Evolutionary conservation across 2,888 invertebrate genomes (phyloP), one percentile per base, ranked within the genome.

Genomic region (Machimus rusticus): DNA sequence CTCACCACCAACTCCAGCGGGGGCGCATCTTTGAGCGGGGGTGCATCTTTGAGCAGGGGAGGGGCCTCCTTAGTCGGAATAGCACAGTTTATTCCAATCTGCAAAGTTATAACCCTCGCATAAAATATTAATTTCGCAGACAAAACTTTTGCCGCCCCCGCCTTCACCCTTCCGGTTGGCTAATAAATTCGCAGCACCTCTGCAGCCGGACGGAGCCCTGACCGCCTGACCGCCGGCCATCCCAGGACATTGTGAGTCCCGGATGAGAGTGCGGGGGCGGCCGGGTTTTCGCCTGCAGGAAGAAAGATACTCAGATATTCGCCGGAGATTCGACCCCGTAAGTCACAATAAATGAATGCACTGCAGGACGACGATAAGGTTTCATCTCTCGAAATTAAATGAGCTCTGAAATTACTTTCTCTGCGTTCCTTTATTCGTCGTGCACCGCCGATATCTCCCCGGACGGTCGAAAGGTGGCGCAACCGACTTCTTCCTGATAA

Each of bases 371-470:
- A 87, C 90, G 90, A 90, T 90, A 90, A 90, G 90, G 89, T 88
- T 89, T 90, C 90, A 89, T 89, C 88, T 89, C 88, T 89, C 89
- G 88, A 89, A 90, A 90, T 90, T 89, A 90, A 90, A 90, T 90
- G 90, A 89, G 87, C 89, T 89, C 88, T 90, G 90, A 90, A 90
- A 90, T 90, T 89, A 89, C 89, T 89, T 89, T 90, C 82, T 88
- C 39, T 74, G 43, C 84, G 66, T 84, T 84, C 66, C 74, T 84
- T 84, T 84, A 66, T 66, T 84, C 84, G 66, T 84, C 34, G 43
- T 84, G 84, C 66, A 84, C n/a, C n/a, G 46, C 46, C 84, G 34
- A 39, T 43, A 74, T 84, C 34, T 37, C 14, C 55, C 66, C 16
- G 84, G 28, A n/a, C 84, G 74, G 5, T 66, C 66, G 39, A 84